Evolutionary conservation across 2,113 vertebrate species (phyloP), one percentile per base, ranked within the genome.

Genomic region (Chitala chitala): DNA sequence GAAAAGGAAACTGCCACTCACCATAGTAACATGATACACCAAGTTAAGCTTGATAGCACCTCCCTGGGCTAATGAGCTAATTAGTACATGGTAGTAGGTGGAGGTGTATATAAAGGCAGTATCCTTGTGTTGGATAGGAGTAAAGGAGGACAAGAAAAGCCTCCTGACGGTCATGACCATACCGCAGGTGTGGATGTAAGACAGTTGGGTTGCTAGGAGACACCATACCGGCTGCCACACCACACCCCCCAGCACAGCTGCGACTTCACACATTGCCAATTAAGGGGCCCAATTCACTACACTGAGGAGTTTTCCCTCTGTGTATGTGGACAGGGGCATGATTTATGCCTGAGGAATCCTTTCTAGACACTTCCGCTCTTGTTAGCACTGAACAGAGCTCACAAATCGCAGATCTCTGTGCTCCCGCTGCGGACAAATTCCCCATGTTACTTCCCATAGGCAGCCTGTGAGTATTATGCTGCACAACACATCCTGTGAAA

Each of bases 1-100:
- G 40, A 29, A 51, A 50, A 69, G 15, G 61, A 77, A 74, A 70
- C 68, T 40, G 36, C 48, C 51, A 55, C 31, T 73, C 76, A 51
- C 64, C 71, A 63, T 70, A 55, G 72, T 48, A 63, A 63, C 76
- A 36, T 22, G 54, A 54, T 38, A 72, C 54, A 26, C 36, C 5
- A 17, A 12, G 55, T 31, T 61, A 54, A 74, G 58, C 65, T 36
- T 61, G 54, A 29, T 29, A 58, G 33, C 53, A 17, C 51, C 51
- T 73, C 56, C 33, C 71, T 77, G 53, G 69, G 31, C 51, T 70
- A 77, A 77, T 61, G 72, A 74, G 54, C 72, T 70, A 53, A 74
- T 77, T 77, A 74, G 46, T 22, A 69, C 33, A 38, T 55, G 31
- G 29, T 42, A 36, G 50, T 24, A n/a, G 31, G 50, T n/a, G 53